phyloP scores from a whole-genome alignment of 2,888 invertebrate genomes.

The Lathronympha strigana region DNA sequence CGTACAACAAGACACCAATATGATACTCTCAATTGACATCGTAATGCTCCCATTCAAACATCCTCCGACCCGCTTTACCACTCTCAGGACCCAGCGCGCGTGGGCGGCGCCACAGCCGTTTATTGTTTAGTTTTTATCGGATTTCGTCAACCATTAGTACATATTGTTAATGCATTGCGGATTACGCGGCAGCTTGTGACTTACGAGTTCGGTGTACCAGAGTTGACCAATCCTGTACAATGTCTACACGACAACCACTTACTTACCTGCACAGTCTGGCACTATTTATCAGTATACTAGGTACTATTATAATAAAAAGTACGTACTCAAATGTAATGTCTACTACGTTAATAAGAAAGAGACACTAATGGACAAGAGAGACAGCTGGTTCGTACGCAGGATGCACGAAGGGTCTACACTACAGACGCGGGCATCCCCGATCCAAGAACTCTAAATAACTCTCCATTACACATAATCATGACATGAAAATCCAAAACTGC shows the following conservation, averaged over 20 bases:
- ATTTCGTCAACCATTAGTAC: conserved; percentile 75
- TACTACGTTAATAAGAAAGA: conserved; percentile 26
- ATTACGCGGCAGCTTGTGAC: conserved; percentile 69
- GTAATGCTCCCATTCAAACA: conserved; percentile 17
- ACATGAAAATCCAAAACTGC: conserved; percentile 68
- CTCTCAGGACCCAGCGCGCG: conserved; percentile 24
- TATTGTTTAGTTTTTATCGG: conserved; percentile 43
- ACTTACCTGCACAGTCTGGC: conserved; percentile 24
- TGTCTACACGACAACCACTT: conserved; percentile 13
- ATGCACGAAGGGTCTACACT: conserved; percentile 75
- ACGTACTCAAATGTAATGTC: conserved; percentile 12
- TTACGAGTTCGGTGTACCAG: neutral
- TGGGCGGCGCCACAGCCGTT: conserved; percentile 32
- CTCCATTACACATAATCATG: conserved; percentile 49
- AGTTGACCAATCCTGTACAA: conserved; percentile 2
- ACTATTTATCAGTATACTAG: neutral
- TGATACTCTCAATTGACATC: conserved; percentile 66
- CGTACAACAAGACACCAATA: conserved; percentile 55
- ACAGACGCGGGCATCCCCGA: conserved; percentile 59
- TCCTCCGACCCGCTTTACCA: conserved; percentile 30
- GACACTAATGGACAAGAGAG: conserved; percentile 48
- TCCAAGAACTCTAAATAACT: conserved; percentile 64
- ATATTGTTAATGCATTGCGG: conserved; percentile 78
- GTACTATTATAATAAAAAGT: conserved; percentile 13
- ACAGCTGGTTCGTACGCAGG: conserved; percentile 60